Evolutionary conservation across 1,140 invertebrate species (phyloP).

Genomic region (Pseudomyrmex concolor): DNA sequence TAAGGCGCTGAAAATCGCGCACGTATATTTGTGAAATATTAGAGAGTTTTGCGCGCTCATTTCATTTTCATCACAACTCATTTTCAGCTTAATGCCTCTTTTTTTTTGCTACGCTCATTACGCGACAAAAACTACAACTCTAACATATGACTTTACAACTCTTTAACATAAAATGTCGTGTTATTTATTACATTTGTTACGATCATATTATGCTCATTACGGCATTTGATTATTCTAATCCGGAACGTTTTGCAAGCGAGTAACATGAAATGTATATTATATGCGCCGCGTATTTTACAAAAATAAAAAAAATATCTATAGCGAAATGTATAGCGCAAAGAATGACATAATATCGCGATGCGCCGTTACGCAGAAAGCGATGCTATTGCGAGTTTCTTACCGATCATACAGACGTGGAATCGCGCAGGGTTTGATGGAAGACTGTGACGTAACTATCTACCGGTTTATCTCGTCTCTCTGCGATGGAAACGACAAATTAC

Average conservation of each 20-base stretch:
- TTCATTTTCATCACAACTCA: neutral
- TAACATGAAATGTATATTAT: too few relatives aligned
- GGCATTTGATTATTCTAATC: neutral
- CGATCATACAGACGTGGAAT: neutral
- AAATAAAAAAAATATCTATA: neutral
- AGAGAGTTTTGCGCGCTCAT: neutral
- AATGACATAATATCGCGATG: neutral
- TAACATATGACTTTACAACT: neutral
- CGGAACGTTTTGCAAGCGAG: too few relatives aligned
- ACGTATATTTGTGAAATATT: neutral
- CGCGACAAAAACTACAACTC: neutral
- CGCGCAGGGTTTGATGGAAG: constrained; percentile 51
- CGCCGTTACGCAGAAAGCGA: neutral
- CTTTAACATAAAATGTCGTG: constrained; percentile 19
- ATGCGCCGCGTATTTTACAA: too few relatives aligned
- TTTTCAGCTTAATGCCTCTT: constrained; percentile 4
- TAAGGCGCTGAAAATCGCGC: neutral
- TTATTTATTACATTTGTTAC: neutral
- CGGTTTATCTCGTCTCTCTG: constrained; percentile 69
- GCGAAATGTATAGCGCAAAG: neutral
- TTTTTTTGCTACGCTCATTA: neutral
- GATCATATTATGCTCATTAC: neutral
- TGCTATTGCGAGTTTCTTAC: constrained; percentile 18
- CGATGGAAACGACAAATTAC: constrained; percentile 78
- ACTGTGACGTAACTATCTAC: constrained; percentile 66